Evolutionary conservation across 2,113 vertebrate genomes (phyloP).

Genomic region (Piaya cayana): DNA sequence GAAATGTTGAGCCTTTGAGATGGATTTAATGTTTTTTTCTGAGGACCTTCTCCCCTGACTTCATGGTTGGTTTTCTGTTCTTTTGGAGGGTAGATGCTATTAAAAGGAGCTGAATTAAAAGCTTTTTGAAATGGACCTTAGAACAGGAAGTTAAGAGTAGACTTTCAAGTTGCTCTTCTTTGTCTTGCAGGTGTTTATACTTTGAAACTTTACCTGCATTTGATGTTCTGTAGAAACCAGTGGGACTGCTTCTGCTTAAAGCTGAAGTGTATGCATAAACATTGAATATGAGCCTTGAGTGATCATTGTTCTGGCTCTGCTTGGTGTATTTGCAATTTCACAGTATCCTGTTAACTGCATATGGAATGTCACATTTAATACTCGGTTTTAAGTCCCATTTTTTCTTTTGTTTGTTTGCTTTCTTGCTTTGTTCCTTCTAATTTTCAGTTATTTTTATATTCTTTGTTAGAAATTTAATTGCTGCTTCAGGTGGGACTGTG

Average conservation of each 20-base stretch:
- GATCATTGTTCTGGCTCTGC: background rate
- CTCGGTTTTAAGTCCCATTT: background rate
- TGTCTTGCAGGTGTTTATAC: background rate
- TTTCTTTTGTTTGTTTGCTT: rapidly evolving
- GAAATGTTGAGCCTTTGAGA: background rate
- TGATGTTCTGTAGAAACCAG: conserved; percentile 32
- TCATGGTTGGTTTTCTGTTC: background rate
- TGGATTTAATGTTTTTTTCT: background rate
- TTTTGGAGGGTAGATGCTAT: background rate
- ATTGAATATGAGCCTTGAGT: background rate
- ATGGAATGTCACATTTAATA: background rate
- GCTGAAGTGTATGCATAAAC: background rate
- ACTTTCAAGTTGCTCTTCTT: background rate
- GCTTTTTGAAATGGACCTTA: background rate
- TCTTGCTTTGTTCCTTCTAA: background rate
- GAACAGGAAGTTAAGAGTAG: background rate
- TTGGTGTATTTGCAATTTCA: background rate
- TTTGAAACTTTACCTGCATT: background rate
- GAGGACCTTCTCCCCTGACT: background rate
- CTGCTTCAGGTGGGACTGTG: background rate
- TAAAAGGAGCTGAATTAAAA: background rate
- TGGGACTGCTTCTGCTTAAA: background rate
- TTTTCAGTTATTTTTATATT: background rate
- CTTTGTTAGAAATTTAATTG: background rate
- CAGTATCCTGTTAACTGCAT: background rate